Base-by-base conservation (phyloP, 1,140 invertebrate species). In the Drosophila sturtevanti region DNA sequence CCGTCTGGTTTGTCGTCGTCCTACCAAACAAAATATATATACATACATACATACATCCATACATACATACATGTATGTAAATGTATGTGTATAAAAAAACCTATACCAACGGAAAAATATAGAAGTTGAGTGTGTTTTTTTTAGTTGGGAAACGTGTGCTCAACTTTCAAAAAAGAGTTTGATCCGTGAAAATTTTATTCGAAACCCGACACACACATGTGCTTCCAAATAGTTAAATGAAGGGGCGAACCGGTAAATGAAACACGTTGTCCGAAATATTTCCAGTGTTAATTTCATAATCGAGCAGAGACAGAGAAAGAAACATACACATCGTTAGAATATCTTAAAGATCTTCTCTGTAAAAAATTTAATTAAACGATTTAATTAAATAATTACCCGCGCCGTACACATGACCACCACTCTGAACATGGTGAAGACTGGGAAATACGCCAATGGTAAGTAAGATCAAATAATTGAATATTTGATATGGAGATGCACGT, bases 381-480 rank as follows among this genome's bases (percentile, higher is more conserved):
- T 37, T 24, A 58, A 11, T 62, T 52, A 24, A 37, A 61, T 66
- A 14, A 55, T 21, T 72, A 72, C 82, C 82, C 71, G 75, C 84
- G 76, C 65, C 72, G 76, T 64, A 89, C 84, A 77, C 79, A 87
- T 87, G 82, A 87, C 82, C 56, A 89, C 82, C 72, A 59, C 79
- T 77, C 70, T 87, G 66, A 87, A 86, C 55, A 87, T 87, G 82
- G 82, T 87, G 61, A 87, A 89, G 76, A 73, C 84, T 71, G 84
- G 84, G 35, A 87, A 87, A 89, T 87, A 89, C 72, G 82, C 82
- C 82, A 89, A 87, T 66, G 84, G 82, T 87, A 76, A 66, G 82
- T 77, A 62, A 22, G 31, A 7, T 24, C 24, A 24, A 24, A 24
- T 24, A 24, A 24, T 24, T 4, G 31, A 38, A 12, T 31, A 22